A percentile compares a stretch with the other conserved stretches of the same genome.
phyloP scores from a whole-genome alignment of 2,888 invertebrate species.

The Andrena marginata region DNA sequence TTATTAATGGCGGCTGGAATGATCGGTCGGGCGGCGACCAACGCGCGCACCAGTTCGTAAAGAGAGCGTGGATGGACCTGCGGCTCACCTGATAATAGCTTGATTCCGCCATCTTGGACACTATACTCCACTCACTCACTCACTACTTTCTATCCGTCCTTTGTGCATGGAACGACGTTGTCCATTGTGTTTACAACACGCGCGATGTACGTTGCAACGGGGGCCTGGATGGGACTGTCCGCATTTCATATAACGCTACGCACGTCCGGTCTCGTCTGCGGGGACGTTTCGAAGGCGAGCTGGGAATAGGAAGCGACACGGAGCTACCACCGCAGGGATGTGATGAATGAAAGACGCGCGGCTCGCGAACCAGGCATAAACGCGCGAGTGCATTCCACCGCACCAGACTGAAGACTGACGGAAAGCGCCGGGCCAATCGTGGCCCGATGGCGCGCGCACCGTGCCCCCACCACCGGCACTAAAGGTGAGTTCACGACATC shows the following conservation, averaged over 20 bases:
- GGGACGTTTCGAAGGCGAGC: constrained; percentile 21
- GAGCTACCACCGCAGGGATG: constrained; percentile 56
- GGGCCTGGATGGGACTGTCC: constrained; percentile 34
- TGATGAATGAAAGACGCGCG: constrained; percentile 75
- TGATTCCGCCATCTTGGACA: constrained; percentile 88
- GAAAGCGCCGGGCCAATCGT: constrained; percentile 70
- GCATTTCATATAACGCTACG: constrained; percentile 53
- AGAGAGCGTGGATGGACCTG: constrained; percentile 69
- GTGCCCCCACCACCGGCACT: constrained; percentile 17
- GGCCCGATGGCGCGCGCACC: constrained; percentile 54
- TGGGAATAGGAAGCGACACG: constrained; percentile 45
- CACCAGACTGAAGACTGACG: constrained; percentile 77
- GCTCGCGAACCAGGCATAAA: constrained; percentile 67
- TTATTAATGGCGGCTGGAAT: constrained; percentile 63
- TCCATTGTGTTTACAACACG: constrained; percentile 77
- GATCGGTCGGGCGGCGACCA: constrained; percentile 49
- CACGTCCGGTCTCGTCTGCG: constrained; percentile 12
- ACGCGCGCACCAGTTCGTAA: constrained; percentile 65
- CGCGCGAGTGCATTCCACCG: constrained; percentile 77
- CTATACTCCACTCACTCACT: constrained; percentile 77
- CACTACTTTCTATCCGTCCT: constrained; percentile 82
- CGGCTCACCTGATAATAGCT: constrained; percentile 88
- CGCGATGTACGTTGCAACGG: constrained; percentile 50
- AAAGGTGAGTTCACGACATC: constrained; percentile 46
- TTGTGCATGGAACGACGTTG: constrained; percentile 77